Conservation (phyloP, 2,888 invertebrate species). For the Cybosia mesomella region DNA sequence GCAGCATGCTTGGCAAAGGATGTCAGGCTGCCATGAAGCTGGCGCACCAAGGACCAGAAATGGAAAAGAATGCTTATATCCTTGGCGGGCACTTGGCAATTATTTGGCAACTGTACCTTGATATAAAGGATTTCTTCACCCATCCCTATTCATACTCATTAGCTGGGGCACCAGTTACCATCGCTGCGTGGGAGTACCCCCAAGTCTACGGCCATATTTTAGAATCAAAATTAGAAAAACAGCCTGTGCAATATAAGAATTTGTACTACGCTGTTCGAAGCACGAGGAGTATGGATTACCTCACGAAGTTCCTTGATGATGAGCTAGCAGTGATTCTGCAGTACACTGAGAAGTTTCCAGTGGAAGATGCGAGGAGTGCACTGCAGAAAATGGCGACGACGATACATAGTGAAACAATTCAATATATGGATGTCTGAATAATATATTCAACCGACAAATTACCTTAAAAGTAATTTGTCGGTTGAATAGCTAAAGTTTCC, state of each 20-base stretch:
- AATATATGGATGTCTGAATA: constrained; percentile 73
- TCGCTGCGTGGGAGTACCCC: constrained; percentile 81
- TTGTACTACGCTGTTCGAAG: constrained; percentile 74
- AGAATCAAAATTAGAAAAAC: constrained; percentile 68
- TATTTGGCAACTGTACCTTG: constrained; percentile 80
- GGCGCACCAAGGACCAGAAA: constrained; percentile 60
- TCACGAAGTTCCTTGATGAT: constrained; percentile 69
- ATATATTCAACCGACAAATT: constrained; percentile 15
- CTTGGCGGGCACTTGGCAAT: constrained; percentile 79
- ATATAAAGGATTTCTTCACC: constrained; percentile 78
- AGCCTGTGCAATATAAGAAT: constrained; percentile 70
- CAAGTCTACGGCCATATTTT: constrained; percentile 72
- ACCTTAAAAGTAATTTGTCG: constrained; percentile 41
- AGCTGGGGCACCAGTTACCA: constrained; percentile 74
- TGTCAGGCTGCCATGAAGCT: constrained; percentile 81
- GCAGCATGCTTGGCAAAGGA: constrained; percentile 79
- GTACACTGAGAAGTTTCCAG: constrained; percentile 70
- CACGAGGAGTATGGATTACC: constrained; percentile 76
- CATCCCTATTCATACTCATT: constrained; percentile 78
- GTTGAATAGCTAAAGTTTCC: not conserved
- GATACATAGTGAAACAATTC: constrained; percentile 71
- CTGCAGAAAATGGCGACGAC: constrained; percentile 80
- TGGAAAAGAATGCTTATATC: constrained; percentile 74
- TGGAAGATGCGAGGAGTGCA: constrained; percentile 72
- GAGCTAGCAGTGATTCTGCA: constrained; percentile 72